Percentiles rank a stretch among this genome's conserved stretches.
Conservation (phyloP, 1,140 invertebrate species). For the Bombus balteatus region DNA sequence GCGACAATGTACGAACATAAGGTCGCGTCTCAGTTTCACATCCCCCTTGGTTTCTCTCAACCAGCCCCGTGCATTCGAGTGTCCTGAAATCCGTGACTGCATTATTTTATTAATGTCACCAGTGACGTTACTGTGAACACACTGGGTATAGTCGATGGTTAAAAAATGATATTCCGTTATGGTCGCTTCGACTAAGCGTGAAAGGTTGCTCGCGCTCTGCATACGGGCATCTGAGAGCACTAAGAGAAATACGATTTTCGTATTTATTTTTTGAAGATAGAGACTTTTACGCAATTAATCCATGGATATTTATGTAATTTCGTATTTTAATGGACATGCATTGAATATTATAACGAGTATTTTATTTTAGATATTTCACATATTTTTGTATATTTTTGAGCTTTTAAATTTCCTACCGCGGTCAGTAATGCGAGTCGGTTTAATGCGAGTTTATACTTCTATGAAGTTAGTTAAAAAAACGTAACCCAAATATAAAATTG, state of each 20-base stretch:
- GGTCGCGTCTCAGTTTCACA: slow-evolving; percentile 70
- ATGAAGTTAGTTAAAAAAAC: no score
- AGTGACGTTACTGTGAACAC: slow-evolving; percentile 65
- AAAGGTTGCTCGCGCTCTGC: background rate
- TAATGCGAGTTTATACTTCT: no score
- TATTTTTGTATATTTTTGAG: no score
- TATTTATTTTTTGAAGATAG: background rate
- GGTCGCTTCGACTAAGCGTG: background rate
- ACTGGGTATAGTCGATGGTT: slow-evolving; percentile 17
- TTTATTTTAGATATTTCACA: no score
- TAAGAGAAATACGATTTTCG: background rate
- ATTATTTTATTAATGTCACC: slow-evolving; percentile 75
- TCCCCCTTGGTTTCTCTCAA: slow-evolving; percentile 5
- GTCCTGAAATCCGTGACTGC: slow-evolving; percentile 71
- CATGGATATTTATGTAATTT: no score
- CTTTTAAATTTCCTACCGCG: no score
- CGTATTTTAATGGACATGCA: no score
- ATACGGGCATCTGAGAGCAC: background rate
- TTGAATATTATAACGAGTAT: no score
- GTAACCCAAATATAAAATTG: no score
- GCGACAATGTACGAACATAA: slow-evolving; percentile 76
- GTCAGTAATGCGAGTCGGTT: no score
- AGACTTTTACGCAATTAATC: background rate
- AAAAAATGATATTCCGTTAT: slow-evolving; percentile 29
- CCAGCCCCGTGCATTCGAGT: slow-evolving; percentile 48